Evolutionary conservation across 2,888 invertebrate species (phyloP).

Genomic region (Eupithecia tripunctaria): DNA sequence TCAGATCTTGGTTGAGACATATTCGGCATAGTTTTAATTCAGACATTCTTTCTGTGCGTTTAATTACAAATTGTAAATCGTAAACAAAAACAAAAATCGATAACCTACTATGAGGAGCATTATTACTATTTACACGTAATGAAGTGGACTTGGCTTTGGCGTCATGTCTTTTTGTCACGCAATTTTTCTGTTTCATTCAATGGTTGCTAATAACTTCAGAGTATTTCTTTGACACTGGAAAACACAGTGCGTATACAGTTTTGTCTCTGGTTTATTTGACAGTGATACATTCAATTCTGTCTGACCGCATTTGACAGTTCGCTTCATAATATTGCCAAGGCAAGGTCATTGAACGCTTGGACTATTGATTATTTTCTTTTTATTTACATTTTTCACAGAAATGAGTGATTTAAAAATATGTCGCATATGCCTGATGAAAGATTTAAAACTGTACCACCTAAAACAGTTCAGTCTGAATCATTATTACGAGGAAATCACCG

Average conservation of each 20-base stretch:
- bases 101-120: neutral
- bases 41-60: conserved; percentile 47
- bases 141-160: neutral
- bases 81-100: conserved; percentile 17
- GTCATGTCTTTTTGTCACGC: neutral
- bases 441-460: conserved; percentile 58
- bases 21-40: conserved; percentile 61
- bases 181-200: neutral
- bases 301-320: neutral
- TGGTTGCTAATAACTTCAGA: neutral
- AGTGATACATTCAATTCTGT: neutral
- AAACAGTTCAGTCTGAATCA: conserved; percentile 56
- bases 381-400: conserved; percentile 17
- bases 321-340: neutral
- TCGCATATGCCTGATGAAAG: conserved; percentile 60
- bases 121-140: conserved; percentile 5
- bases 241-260: too few species aligned
- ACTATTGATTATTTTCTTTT: conserved; percentile 21
- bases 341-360: conserved; percentile 27
- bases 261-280: neutral
- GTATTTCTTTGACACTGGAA: too few species aligned
- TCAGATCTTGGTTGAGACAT: conserved; percentile 59
- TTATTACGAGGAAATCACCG: conserved; percentile 63
- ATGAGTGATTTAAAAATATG: conserved; percentile 61
- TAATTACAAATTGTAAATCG: conserved; percentile 1